Evolutionary conservation across 2,888 invertebrate species (phyloP), one percentile per base, ranked within the genome.

Genomic region (Blastobasis lacticolella): DNA sequence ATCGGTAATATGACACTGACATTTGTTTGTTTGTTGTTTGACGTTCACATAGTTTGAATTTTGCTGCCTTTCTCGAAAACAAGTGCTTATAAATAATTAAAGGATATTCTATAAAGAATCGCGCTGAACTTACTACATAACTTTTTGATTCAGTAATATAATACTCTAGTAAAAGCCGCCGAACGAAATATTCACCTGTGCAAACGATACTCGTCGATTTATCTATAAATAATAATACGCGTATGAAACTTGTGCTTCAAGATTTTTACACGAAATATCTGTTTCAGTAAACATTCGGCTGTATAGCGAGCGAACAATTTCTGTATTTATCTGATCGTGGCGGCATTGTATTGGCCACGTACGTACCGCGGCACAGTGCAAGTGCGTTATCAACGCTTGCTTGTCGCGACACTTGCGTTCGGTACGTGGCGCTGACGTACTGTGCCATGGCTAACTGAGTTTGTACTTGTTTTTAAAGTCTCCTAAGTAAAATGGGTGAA

Each of bases 361-460:
- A 23, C 23, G 23, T 23, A 23, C 23, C n/a, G 40, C 37, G 45
- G 48, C 37, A 40, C 36, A 9, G 10, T 36, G 37, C 37, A 23
- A 5, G 54, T 57, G 64, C 68, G 73, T 81, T 84, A 84, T 82
- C 81, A 78, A 62, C 58, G 62, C 61, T 63, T 66, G 63, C 70
- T 59, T 71, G 72, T 76, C 70, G 71, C 73, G 23, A 23, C 23
- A 23, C 23, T 23, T 23, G 23, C 23, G 23, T 23, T 23, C 71
- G 64, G 70, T 81, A 86, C 86, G 86, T 86, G 87, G 87, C 85
- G 69, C 66, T 83, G 76, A 79, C 75, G 73, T 69, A 57, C 58
- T 48, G 51, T 49, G 46, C 44, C 43, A 60, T 55, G 58, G 56
- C 47, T 53, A 45, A 53, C 52, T 37, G 40, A 49, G 54, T 49